A percentile compares a stretch with the other conserved stretches of the same genome.
These are phyloP conservation scores for Urosaurus nigricauda DNA, from an alignment of 2,797 vertebrate genomes.

Conservation along the genomic window DNA sequence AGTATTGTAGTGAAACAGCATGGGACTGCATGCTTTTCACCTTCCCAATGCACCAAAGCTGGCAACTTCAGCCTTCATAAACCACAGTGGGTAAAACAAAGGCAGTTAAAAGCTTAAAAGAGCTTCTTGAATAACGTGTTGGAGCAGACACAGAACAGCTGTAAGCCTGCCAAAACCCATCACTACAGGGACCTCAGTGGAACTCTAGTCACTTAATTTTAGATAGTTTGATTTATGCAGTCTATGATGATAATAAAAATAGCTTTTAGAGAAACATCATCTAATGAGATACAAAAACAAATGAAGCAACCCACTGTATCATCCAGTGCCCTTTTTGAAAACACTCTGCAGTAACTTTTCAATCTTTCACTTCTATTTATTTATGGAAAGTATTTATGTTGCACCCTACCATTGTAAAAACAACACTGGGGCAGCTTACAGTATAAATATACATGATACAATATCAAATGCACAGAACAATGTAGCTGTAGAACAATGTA, in stretches of 20 bases:
- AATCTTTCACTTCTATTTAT: conserved; percentile 6
- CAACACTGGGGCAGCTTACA: background rate
- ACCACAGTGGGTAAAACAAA: conserved; percentile 23
- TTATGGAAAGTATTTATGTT: background rate
- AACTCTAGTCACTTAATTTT: background rate
- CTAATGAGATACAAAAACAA: background rate
- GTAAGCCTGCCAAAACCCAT: conserved; percentile 44
- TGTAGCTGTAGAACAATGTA: background rate
- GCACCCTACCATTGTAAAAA: background rate
- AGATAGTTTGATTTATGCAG: conserved; percentile 4
- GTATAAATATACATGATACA: background rate
- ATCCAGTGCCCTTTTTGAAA: background rate
- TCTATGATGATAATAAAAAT: conserved; percentile 6
- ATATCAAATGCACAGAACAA: background rate
- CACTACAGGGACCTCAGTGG: background rate
- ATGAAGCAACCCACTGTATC: conserved; percentile 17
- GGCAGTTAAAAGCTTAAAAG: background rate
- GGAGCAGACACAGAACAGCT: conserved; percentile 47
- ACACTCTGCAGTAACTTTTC: background rate
- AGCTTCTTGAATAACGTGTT: conserved; percentile 48
- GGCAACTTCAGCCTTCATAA: conserved; percentile 45
- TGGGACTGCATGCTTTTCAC: background rate
- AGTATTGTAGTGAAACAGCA: conserved; percentile 58
- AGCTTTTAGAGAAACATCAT: conserved; percentile 5
- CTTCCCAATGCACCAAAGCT: background rate